Evolutionary conservation across 2,888 invertebrate genomes (phyloP), one percentile per base, ranked within the genome.

Genomic region (Sarcophaga rosellei): DNA sequence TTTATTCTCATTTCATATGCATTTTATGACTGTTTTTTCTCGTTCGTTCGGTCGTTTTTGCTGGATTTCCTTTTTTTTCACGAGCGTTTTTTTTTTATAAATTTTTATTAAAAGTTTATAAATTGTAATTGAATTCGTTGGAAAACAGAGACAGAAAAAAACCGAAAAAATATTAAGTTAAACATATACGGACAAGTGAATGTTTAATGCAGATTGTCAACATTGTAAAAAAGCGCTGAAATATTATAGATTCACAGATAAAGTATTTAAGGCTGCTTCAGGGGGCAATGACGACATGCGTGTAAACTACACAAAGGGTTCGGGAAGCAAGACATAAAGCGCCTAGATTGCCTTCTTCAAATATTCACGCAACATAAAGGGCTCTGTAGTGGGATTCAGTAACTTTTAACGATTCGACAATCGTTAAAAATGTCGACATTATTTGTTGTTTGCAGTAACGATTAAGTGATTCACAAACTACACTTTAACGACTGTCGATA

Each of bases 91-190:
- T 59, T 73, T 25, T 57, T 72, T 15, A 5, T 25, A 25, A 23
- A 25, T 25, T 25, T 66, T 25, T 59, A 15, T 20, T 66, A 68
- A 45, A 80, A 59, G 35, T 82, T 77, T 70, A 45, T 70, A 74
- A 79, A 79, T 70, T 79, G 62, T 84, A 79, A 84, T 75, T 84
- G 74, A 75, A 79, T 69, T 15, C 17, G 53, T 53, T 79, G 84
- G 63, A 57, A 35, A 1, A 2, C 1, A 10, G 2, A 35, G 0
- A 35, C 10, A 10, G 35, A 74, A 74, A 53, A 15, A 4, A 53
- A 15, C 2, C 15, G 15, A 17, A 53, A 53, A 53, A 53, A 15
- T 53, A 53, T 15, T 53, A 73, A 68, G 68, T 73, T 68, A 25
- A 78, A 45, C 61, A 69, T 61, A 47, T 25, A 11, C 63, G 68